A percentile compares a stretch with the other conserved stretches of the same genome.
These are phyloP conservation scores for Cottus gobio DNA, from an alignment of 2,113 vertebrate genomes.

Conservation along the genomic window DNA sequence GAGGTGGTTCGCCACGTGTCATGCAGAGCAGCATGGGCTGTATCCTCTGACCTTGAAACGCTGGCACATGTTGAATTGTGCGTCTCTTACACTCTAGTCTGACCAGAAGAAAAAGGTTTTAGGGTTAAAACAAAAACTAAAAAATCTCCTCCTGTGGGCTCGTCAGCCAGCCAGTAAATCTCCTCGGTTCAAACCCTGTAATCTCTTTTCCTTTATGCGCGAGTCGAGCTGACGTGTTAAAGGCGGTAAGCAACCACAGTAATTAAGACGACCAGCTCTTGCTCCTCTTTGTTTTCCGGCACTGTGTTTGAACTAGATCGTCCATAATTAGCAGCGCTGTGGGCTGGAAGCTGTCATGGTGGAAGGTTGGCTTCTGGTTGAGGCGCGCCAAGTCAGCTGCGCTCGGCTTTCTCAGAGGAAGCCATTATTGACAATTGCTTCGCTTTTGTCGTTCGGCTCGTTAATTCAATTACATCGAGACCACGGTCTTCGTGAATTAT, in stretches of 20 bases:
- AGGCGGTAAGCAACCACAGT: conserved; percentile 80
- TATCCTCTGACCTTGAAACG: conserved; percentile 53
- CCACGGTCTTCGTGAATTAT: conserved; percentile 46
- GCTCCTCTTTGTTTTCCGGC: conserved; percentile 82
- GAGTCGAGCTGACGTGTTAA: conserved; percentile 85
- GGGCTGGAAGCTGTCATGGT: conserved; percentile 77
- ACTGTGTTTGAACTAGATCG: conserved; percentile 76
- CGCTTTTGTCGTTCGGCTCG: conserved; percentile 53
- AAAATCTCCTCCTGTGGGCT: conserved; percentile 7
- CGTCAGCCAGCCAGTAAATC: conserved; percentile 19
- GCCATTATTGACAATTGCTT: conserved; percentile 65
- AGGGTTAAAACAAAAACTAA: no score
- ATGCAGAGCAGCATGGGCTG: conserved; percentile 13
- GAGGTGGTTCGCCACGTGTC: conserved; percentile 51
- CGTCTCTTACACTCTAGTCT: background rate
- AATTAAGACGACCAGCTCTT: conserved; percentile 89
- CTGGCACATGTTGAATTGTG: background rate
- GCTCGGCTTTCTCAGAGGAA: conserved; percentile 58
- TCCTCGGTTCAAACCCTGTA: conserved; percentile 65
- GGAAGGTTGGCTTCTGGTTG: conserved; percentile 56
- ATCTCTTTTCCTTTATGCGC: conserved; percentile 65
- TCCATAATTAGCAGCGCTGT: conserved; percentile 86
- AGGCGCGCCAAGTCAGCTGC: conserved; percentile 68
- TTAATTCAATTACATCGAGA: conserved; percentile 55
- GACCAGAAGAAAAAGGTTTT: background rate